phyloP scores from a whole-genome alignment of 2,797 vertebrate species.

The Sebastes iracundus region DNA sequence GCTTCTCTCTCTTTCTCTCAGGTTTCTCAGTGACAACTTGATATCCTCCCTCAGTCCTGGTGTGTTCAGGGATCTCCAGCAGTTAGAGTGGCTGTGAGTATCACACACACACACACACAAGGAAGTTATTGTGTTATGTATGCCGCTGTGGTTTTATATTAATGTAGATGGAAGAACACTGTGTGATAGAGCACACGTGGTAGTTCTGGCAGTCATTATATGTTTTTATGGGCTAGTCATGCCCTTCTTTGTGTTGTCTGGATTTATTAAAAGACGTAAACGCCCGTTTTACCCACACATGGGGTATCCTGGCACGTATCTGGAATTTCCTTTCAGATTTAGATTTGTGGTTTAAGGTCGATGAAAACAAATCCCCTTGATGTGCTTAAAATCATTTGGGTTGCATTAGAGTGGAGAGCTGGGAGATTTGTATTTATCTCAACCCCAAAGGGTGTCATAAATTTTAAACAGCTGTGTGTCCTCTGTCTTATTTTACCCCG shows the following conservation, averaged over 20 bases:
- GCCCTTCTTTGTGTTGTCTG: background rate
- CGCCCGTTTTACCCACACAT: background rate
- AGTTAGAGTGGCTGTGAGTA: constrained; percentile 86
- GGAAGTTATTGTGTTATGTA: background rate
- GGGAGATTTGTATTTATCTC: background rate
- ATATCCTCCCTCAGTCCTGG: constrained; percentile 81
- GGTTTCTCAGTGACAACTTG: constrained; percentile 85
- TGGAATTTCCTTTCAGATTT: background rate
- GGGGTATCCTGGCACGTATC: background rate
- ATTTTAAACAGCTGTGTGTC: background rate
- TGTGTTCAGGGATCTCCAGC: constrained; percentile 83
- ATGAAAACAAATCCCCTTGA: constrained; percentile 1
- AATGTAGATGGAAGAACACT: background rate
- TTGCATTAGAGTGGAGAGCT: background rate
- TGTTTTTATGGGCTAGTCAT: background rate
- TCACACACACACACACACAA: constrained; percentile 6
- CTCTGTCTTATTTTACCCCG: background rate
- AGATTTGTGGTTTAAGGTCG: background rate
- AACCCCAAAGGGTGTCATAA: background rate
- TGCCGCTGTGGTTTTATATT: background rate
- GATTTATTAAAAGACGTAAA: background rate
- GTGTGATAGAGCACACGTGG: background rate
- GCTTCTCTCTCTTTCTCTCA: constrained; percentile 40
- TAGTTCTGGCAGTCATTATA: background rate
- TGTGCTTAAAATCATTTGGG: background rate